These are phyloP conservation scores for Catharus fuscescens DNA, from an alignment of 2,113 vertebrate genomes.

Conservation along the genomic window DNA sequence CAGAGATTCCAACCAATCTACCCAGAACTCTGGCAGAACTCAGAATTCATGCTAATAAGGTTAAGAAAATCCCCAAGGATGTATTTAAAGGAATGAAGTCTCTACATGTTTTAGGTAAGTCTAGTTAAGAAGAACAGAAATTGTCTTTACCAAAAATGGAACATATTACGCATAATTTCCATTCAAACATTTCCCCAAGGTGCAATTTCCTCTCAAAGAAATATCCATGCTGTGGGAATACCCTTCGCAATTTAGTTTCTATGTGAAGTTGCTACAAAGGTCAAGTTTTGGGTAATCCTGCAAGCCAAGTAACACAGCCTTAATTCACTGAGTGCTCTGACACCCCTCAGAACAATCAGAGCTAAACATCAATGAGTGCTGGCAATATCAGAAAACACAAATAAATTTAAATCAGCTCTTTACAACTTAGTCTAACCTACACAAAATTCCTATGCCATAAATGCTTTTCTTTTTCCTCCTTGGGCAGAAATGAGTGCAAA, in stretches of 20 bases:
- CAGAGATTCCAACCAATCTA: conserved; percentile 89
- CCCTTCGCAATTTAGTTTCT: neutral
- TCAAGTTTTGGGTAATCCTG: neutral
- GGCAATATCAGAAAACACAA: neutral
- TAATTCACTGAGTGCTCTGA: neutral
- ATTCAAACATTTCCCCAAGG: neutral
- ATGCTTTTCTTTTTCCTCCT: neutral
- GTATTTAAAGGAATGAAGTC: conserved; percentile 89
- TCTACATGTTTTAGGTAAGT: conserved; percentile 93
- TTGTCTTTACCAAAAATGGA: neutral
- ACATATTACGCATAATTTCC: neutral
- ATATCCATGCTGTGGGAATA: neutral
- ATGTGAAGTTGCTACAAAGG: neutral
- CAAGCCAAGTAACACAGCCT: neutral
- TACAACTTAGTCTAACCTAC: neutral
- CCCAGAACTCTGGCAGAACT: conserved; percentile 90
- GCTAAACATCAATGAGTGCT: neutral
- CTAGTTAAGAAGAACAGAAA: neutral
- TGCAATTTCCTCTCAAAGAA: neutral
- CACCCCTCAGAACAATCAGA: neutral
- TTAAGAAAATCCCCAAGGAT: conserved; percentile 87
- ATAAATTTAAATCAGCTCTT: neutral
- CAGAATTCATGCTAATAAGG: conserved; percentile 93
- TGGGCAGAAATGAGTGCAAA: conserved; percentile 95
- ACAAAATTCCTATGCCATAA: neutral